These are phyloP conservation scores for Noctua pronuba DNA, from an alignment of 2,888 invertebrate species.

Conservation along the genomic window DNA sequence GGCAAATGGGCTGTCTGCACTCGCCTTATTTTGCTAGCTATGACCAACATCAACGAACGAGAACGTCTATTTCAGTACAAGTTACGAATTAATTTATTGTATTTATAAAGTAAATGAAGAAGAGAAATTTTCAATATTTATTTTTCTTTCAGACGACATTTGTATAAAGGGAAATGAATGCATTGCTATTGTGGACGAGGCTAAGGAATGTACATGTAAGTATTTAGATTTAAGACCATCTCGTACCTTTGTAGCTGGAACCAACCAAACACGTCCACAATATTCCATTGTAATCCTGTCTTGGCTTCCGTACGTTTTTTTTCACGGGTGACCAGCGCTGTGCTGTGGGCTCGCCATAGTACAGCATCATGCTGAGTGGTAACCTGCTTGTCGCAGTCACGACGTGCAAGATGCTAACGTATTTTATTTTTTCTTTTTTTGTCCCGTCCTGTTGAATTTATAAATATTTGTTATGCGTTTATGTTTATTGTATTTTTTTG, in stretches of 20 bases:
- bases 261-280: neutral
- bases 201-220: conserved; percentile 26
- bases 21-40: neutral
- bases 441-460: too few species aligned
- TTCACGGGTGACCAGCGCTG: too few species aligned
- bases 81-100: neutral
- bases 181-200: neutral
- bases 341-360: too few species aligned
- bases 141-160: conserved; percentile 20
- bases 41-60: neutral
- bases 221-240: neutral
- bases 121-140: neutral
- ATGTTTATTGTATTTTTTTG: too few species aligned
- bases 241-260: neutral
- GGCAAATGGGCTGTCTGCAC: neutral
- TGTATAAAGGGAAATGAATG: neutral
- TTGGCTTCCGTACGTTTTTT: too few species aligned
- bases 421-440: too few species aligned
- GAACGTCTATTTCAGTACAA: neutral
- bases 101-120: neutral
- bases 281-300: neutral
- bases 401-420: too few species aligned
- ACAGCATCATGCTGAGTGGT: too few species aligned
- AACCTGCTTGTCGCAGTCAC: too few species aligned
- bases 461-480: too few species aligned